Conservation (phyloP, 2,888 invertebrate genomes). For the Mythimna lalbum region DNA sequence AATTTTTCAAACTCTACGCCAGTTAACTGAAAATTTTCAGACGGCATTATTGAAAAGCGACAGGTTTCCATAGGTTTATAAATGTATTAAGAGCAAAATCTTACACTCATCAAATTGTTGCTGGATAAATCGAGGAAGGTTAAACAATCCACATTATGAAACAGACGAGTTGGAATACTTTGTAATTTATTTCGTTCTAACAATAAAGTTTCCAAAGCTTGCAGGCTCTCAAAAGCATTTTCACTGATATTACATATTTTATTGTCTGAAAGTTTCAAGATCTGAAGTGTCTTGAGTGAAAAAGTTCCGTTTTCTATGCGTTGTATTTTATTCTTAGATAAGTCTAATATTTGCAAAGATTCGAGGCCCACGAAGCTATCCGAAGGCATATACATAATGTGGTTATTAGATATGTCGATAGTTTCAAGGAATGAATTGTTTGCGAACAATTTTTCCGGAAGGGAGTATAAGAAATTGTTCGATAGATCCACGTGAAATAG, state of each 20-base stretch:
- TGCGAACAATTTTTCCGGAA: slow-evolving; percentile 91
- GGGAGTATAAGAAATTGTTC: slow-evolving; percentile 91
- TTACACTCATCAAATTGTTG: slow-evolving; percentile 88
- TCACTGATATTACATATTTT: slow-evolving; percentile 91
- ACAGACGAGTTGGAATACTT: slow-evolving; percentile 84
- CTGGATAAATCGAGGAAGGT: slow-evolving; percentile 89
- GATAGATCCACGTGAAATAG: slow-evolving; percentile 93
- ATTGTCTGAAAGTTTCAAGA: slow-evolving; percentile 93
- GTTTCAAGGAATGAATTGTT: slow-evolving; percentile 91
- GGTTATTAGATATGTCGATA: slow-evolving; percentile 93
- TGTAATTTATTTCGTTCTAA: slow-evolving; percentile 90
- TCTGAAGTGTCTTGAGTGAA: slow-evolving; percentile 90
- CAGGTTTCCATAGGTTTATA: background rate
- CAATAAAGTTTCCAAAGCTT: slow-evolving; percentile 89
- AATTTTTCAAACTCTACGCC: slow-evolving; percentile 90
- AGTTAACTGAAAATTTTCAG: slow-evolving; percentile 84
- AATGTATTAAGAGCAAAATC: slow-evolving; percentile 62
- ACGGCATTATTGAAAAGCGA: background rate
- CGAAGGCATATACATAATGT: slow-evolving; percentile 90
- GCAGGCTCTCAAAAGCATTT: slow-evolving; percentile 89
- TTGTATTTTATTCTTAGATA: slow-evolving; percentile 92
- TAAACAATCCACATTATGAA: slow-evolving; percentile 87
- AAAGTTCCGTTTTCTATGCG: slow-evolving; percentile 91
- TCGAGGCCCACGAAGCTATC: slow-evolving; percentile 90
- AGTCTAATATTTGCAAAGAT: slow-evolving; percentile 92